Conservation (phyloP, 1,140 invertebrate genomes). For the Diorhabda sublineata region DNA sequence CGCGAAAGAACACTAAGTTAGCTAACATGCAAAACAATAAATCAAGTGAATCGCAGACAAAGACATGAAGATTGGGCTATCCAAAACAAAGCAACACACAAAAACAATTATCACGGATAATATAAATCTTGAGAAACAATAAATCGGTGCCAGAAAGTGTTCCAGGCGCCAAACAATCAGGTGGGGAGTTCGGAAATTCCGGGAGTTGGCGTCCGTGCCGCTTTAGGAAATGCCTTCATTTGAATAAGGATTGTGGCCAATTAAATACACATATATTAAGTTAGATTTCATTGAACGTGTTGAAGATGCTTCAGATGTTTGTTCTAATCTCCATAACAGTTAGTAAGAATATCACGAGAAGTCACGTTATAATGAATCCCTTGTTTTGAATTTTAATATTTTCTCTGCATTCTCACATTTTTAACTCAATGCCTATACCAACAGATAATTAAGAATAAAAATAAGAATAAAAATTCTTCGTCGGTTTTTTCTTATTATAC, state of each 20-base stretch:
- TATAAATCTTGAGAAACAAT: slow-evolving; percentile 10
- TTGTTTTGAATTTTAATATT: too few species aligned
- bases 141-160: slow-evolving; percentile 8
- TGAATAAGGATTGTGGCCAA: background rate
- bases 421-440: too few species aligned
- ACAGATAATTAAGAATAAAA: too few species aligned
- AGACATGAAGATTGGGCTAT: slow-evolving; percentile 10
- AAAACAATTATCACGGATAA: slow-evolving; percentile 14
- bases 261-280: background rate
- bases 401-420: too few species aligned
- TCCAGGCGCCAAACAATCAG: background rate
- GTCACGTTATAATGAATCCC: too few species aligned
- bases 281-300: background rate
- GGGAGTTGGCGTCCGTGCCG: background rate
- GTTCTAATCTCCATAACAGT: too few species aligned
- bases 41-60: slow-evolving; percentile 4
- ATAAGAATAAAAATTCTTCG: too few species aligned
- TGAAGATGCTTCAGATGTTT: too few species aligned
- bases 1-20: background rate
- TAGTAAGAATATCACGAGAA: too few species aligned
- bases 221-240: background rate
- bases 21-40: background rate
- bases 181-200: background rate
- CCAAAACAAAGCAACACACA: slow-evolving; percentile 6
- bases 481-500: too few species aligned